phyloP scores from a whole-genome alignment of 2,888 invertebrate genomes.

The Vanessa cardui region DNA sequence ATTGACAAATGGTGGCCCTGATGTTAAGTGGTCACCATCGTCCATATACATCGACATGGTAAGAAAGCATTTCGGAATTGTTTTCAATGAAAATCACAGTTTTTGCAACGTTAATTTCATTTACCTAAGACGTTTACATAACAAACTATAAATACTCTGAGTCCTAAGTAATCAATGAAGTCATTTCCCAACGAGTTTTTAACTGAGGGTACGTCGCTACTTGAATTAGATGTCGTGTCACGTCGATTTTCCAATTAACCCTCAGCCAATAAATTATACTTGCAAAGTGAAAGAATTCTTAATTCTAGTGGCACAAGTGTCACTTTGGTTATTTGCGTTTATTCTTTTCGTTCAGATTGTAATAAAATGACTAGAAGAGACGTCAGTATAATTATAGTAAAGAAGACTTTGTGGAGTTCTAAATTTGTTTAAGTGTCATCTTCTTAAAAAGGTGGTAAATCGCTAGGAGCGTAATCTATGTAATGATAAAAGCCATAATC shows the following conservation, averaged over 20 bases:
- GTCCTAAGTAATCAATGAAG: constrained; percentile 18
- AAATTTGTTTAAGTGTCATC: too few species aligned
- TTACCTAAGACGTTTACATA: too few species aligned
- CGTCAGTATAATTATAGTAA: background rate
- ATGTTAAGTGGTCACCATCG: too few species aligned
- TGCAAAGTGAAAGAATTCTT: constrained; percentile 22
- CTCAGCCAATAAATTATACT: constrained; percentile 33
- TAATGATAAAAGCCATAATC: too few species aligned
- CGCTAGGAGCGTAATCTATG: too few species aligned
- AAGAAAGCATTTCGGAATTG: background rate
- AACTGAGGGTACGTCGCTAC: constrained; percentile 36
- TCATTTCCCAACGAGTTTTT: constrained; percentile 28
- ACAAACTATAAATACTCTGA: background rate
- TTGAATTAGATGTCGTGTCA: constrained; percentile 45
- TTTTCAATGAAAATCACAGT: background rate
- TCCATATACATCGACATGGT: too few species aligned
- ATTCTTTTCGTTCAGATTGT: constrained; percentile 23
- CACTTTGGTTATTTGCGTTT: constrained; percentile 12
- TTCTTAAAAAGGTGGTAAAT: too few species aligned
- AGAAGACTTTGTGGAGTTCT: too few species aligned
- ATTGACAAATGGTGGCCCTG: too few species aligned
- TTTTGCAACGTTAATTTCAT: too few species aligned
- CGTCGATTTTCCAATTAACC: constrained; percentile 53
- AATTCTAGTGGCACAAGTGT: constrained; percentile 12
- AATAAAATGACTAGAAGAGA: constrained; percentile 23